These are phyloP conservation scores for Melanostoma mellinum DNA, from an alignment of 2,888 invertebrate species.

Conservation along the genomic window DNA sequence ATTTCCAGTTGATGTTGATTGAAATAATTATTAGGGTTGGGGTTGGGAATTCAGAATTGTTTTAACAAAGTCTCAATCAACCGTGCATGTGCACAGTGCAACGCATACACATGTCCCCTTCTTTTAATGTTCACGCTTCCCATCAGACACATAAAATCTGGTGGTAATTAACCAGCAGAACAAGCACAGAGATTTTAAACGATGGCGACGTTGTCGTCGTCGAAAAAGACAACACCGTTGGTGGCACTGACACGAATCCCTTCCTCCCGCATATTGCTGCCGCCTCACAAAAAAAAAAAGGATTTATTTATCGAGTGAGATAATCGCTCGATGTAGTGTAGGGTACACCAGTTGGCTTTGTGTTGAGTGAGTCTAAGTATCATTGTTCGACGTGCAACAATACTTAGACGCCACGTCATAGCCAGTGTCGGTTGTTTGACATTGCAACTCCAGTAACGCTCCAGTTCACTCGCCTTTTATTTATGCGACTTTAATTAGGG, in stretches of 20 bases:
- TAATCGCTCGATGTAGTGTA: constrained; percentile 32
- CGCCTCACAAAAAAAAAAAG: constrained; percentile 44
- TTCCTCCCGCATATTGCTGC: constrained; percentile 44
- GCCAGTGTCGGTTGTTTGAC: constrained; percentile 26
- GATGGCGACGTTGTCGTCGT: background rate
- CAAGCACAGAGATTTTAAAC: constrained; percentile 30
- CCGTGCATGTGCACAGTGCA: background rate
- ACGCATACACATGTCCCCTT: background rate
- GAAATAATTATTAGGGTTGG: background rate
- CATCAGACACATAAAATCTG: constrained; percentile 56
- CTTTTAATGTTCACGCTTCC: constrained; percentile 4
- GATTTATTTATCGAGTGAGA: constrained; percentile 65
- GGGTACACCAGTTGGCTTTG: constrained; percentile 10
- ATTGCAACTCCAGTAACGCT: constrained; percentile 41
- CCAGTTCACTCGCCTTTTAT: constrained; percentile 54
- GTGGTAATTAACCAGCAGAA: constrained; percentile 62
- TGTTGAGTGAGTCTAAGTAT: constrained; percentile 1
- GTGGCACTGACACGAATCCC: constrained; percentile 16
- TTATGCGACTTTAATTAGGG: constrained; percentile 59
- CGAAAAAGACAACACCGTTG: constrained; percentile 11
- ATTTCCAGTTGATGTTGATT: background rate
- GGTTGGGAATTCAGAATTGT: constrained; percentile 18
- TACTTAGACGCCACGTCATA: constrained; percentile 50
- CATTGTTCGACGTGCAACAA: constrained; percentile 27
- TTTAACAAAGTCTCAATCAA: constrained; percentile 15